Base-by-base conservation (phyloP, 2,888 invertebrate species). In the Erebia palarica region DNA sequence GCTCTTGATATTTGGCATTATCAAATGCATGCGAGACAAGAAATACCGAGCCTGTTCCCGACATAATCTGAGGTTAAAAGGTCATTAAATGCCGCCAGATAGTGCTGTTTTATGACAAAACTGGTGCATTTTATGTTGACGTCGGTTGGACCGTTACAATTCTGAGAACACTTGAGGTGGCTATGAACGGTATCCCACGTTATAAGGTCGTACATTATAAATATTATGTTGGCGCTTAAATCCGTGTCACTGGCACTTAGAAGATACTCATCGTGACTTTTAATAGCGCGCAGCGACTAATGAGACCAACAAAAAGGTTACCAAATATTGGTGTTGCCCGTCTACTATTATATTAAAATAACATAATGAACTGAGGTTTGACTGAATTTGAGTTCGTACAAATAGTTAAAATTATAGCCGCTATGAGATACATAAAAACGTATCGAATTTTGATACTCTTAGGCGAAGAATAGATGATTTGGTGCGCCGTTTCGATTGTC, bases 161-260 rank as follows among this genome's bases (percentile, higher is more conserved):
- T 90, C 89, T 88, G 76, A 81, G 89, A 90, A 89, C 82, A 83
- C 79, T 81, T 80, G 82, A 83, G 85, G 79, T 79, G 81, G 84
- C 84, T 83, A 82, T 82, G 82, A 87, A 89, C 87, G 86, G 88
- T 87, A 86, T 82, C 81, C 79, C 75, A 81, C 82, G 79, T 81
- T 80, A 78, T 78, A 77, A 77, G 82, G 78, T 75, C 79, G 78
- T 84, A 82, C 80, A 85, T 91, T 87, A 91, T 81, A 82, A 87
- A 86, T 86, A 87, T 88, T 87, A 86, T 85, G 85, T 81, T 80
- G 82, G 80, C 81, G 75, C 77, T 82, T 79, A 82, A 83, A 89
- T 85, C 84, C 85, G 83, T 86, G 88, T 86, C 86, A 87, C 83
- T 84, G 77, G 82, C 82, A 83, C 84, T 86, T 81, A 79, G 68